Base-by-base conservation (phyloP, 2,888 invertebrate species). In the Rosalia funebris region DNA sequence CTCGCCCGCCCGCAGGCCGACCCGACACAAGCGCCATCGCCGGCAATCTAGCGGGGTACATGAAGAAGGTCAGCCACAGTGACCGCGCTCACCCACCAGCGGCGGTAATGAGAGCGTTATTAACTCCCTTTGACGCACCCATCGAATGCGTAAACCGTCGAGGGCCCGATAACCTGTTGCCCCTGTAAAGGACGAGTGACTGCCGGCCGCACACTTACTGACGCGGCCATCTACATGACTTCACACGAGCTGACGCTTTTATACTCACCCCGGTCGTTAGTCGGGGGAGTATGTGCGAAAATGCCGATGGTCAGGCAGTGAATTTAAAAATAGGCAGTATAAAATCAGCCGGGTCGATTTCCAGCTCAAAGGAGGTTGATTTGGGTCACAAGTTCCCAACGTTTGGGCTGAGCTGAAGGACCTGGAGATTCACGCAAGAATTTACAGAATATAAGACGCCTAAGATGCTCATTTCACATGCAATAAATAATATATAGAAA, bases 81-180 rank as follows among this genome's bases (percentile, higher is more conserved):
- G 62, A 68, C 70, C 67, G 68, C 63, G 63, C 62, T 68, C 63
- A 65, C 57, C 63, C 68, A 60, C 65, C 60, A 45, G 32, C 37
- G 55, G 48, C 41, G 58, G 57, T 69, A 70, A 69, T 66, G 69
- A 55, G 62, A 67, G 67, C 68, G 64, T 71, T 69, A 71, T 71
- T 69, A 68, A 70, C 66, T 69, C 69, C 62, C 68, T 71, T 69
- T 71, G 71, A 69, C 68, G 65, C 66, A 66, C 62, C 63, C 58
- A 63, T 62, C 66, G 63, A 52, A 60, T 64, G 63, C 65, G 64
- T 67, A 56, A 62, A n/a, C n/a, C n/a, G n/a, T n/a, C n/a, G n/a
- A 65, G 63, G 54, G 62, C 55, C 57, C 65, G 57, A 64, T 68
- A 65, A 70, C 69, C 69, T 69, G 70, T 69, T 66, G 70, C 62